Evolutionary conservation across 2,113 vertebrate species (phyloP).

Genomic region (Paramisgurnus dabryanus): DNA sequence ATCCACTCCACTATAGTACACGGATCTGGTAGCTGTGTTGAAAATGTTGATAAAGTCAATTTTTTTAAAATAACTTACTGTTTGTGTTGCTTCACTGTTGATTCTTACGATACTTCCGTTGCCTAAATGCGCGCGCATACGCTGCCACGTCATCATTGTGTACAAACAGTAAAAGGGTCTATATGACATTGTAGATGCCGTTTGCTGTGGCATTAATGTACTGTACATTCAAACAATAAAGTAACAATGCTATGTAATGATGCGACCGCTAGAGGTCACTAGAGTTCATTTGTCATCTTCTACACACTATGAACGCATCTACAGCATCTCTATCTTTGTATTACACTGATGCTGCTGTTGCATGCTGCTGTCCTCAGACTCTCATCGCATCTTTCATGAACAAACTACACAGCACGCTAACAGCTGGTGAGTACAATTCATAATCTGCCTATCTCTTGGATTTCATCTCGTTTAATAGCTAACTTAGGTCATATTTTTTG

Average conservation of each 20-base stretch:
- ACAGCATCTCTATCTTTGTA: not conserved
- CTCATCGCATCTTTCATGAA: not conserved
- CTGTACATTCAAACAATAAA: no score
- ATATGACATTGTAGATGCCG: no score
- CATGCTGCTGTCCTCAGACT: not conserved
- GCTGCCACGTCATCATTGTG: no score
- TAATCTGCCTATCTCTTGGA: not conserved
- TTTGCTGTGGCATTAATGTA: no score
- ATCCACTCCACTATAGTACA: no score
- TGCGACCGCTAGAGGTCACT: constrained; percentile 9
- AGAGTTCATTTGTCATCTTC: not conserved
- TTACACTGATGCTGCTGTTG: not conserved
- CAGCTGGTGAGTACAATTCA: constrained; percentile 20
- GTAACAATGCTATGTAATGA: not conserved
- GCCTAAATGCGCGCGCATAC: no score
- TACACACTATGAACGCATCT: not conserved
- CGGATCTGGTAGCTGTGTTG: no score
- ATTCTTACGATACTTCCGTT: no score
- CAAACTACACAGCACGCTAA: constrained; percentile 4
- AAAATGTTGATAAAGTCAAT: no score
- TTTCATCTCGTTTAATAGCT: not conserved
- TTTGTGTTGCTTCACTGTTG: no score
- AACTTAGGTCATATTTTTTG: not conserved
- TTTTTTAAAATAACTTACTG: no score
- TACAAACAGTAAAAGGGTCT: no score